Conservation (phyloP, 2,113 vertebrate species). For the Barnardius zonarius region DNA sequence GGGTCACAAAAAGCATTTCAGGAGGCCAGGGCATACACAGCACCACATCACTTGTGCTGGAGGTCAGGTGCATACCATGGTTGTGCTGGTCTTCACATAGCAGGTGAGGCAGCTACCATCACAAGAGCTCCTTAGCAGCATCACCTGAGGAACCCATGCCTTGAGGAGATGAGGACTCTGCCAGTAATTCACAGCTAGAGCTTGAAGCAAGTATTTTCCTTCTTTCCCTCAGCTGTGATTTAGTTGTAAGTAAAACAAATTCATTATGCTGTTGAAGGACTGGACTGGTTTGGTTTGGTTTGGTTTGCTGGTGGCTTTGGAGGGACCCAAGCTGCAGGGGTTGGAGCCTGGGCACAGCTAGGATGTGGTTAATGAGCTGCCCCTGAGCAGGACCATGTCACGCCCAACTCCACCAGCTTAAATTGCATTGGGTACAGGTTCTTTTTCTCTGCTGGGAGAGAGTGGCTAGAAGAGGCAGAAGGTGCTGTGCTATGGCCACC, state of each 20-base stretch:
- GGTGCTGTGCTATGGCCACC: rapidly evolving
- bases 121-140: not conserved
- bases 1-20: not conserved
- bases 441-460: rapidly evolving
- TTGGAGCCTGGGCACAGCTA: not conserved
- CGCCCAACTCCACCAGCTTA: not conserved
- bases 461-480: not conserved
- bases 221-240: not conserved
- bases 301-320: not conserved
- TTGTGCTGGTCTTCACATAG: not conserved
- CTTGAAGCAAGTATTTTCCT: not conserved
- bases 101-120: rapidly evolving
- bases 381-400: not conserved
- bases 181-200: not conserved
- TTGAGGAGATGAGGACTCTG: not conserved
- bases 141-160: not conserved
- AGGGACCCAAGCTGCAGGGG: not conserved
- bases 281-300: not conserved
- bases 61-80: rapidly evolving
- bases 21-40: rapidly evolving
- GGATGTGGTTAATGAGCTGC: not conserved
- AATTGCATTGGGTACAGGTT: not conserved
- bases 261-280: not conserved
- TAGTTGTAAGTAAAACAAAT: not conserved
- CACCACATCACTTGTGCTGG: not conserved